Percentiles rank a stretch among this genome's conserved stretches.
These are phyloP conservation scores for Semicossyphus pulcher DNA, from an alignment of 2,113 vertebrate species.

Conservation along the genomic window DNA sequence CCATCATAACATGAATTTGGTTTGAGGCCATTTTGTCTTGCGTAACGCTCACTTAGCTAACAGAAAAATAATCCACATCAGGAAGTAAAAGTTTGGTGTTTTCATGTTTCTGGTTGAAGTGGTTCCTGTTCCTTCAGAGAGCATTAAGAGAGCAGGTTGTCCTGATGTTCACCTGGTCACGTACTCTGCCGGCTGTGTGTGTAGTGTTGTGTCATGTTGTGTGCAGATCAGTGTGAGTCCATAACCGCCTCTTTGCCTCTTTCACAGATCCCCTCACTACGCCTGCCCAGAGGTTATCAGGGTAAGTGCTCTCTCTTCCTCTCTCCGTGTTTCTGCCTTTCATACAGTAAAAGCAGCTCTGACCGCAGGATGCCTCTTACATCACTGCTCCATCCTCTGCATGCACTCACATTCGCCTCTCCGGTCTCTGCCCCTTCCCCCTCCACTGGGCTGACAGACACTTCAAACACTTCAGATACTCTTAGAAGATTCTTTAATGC, in stretches of 20 bases:
- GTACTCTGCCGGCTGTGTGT: background rate
- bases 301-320: conserved; percentile 85
- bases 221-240: background rate
- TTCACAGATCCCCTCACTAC: conserved; percentile 94
- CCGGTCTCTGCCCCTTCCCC: background rate
- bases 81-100: background rate
- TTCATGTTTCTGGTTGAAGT: background rate
- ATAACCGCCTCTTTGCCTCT: conserved; percentile 38
- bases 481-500: background rate
- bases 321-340: conserved; percentile 20
- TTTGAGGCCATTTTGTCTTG: conserved; percentile 10
- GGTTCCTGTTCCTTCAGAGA: background rate
- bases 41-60: background rate
- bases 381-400: conserved; percentile 29
- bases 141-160: background rate
- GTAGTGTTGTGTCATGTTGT: background rate
- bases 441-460: background rate
- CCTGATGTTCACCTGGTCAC: background rate
- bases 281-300: conserved; percentile 99
- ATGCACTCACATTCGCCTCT: background rate
- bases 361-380: conserved; percentile 30
- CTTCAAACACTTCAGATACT: too few relatives aligned
- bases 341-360: conserved; percentile 33
- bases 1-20: background rate
- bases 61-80: background rate